phyloP scores from a whole-genome alignment of 2,888 invertebrate genomes.

The Monochamus alternatus region DNA sequence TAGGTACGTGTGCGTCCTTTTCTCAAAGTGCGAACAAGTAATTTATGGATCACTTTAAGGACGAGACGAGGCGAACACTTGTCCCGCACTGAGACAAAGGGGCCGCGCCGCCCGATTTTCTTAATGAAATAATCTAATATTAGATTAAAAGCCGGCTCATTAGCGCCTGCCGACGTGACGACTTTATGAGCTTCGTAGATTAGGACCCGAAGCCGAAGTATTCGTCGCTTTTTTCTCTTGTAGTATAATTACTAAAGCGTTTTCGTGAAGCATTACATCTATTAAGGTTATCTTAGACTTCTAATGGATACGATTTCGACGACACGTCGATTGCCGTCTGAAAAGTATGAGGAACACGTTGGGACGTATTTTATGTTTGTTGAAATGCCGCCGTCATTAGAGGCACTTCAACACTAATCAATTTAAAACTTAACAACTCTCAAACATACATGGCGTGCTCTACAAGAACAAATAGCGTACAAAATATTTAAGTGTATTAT shows the following conservation, averaged over 20 bases:
- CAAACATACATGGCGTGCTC: too few species aligned
- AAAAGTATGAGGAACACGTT: background rate
- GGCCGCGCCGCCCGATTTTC: conserved; percentile 46
- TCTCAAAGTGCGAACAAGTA: conserved; percentile 53
- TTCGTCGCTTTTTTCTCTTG: conserved; percentile 12
- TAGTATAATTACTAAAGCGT: conserved; percentile 32
- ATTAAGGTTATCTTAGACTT: conserved; percentile 29
- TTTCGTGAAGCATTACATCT: conserved; percentile 32
- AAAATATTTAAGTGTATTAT: too few species aligned
- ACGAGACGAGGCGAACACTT: conserved; percentile 49
- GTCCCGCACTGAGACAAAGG: conserved; percentile 47
- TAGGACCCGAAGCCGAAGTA: background rate
- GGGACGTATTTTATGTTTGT: conserved; percentile 4
- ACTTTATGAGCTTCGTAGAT: conserved; percentile 39
- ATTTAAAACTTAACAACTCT: too few species aligned
- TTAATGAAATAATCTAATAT: conserved; percentile 60
- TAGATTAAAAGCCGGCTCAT: conserved; percentile 53
- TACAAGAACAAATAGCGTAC: too few species aligned
- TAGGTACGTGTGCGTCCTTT: conserved; percentile 37
- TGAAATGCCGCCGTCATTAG: background rate
- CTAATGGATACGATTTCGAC: conserved; percentile 9
- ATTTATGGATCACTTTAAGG: conserved; percentile 53
- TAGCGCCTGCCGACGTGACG: conserved; percentile 49
- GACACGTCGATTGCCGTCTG: conserved; percentile 2
- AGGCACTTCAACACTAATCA: too few species aligned